Conservation (phyloP, 2,888 invertebrate species). For the Drosophila lutescens region DNA sequence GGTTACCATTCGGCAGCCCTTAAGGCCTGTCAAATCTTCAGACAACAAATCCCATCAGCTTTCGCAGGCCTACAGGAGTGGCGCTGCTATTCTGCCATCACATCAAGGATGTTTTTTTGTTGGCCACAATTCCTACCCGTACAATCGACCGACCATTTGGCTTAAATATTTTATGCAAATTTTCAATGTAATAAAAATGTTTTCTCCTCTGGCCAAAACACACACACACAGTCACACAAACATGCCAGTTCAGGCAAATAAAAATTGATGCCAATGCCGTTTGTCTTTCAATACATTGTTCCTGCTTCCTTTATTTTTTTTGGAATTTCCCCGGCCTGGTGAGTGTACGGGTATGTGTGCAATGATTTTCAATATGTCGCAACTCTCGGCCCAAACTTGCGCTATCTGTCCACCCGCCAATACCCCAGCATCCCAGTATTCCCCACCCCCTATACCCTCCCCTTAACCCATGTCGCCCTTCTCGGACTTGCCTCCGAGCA, state of each 20-base stretch:
- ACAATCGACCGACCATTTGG: constrained; percentile 59
- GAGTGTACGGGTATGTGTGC: constrained; percentile 48
- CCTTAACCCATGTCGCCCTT: constrained; percentile 10
- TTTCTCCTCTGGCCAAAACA: constrained; percentile 41
- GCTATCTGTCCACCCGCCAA: constrained; percentile 51
- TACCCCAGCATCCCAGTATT: not conserved
- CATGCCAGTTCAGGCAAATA: constrained; percentile 51
- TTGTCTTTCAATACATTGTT: constrained; percentile 74
- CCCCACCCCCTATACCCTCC: not conserved
- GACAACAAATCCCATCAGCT: constrained; percentile 30
- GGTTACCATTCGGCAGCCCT: not conserved
- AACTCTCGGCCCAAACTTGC: constrained; percentile 61
- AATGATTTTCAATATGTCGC: constrained; percentile 79
- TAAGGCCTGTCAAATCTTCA: constrained; percentile 30
- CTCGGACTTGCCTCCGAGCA: constrained; percentile 49
- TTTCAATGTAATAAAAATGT: constrained; percentile 79
- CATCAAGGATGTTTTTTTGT: constrained; percentile 3
- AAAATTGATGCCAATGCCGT: constrained; percentile 76
- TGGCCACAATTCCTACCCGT: constrained; percentile 36
- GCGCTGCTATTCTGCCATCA: not conserved
- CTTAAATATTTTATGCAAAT: constrained; percentile 81
- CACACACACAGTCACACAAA: constrained; percentile 17
- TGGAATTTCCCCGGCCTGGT: constrained; percentile 8
- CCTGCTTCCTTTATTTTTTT: constrained; percentile 15
- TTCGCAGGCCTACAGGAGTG: not conserved